Percentiles rank a stretch among this genome's conserved stretches.
Evolutionary conservation across 2,113 vertebrate species (phyloP).

Genomic region (Synchiropus splendidus): DNA sequence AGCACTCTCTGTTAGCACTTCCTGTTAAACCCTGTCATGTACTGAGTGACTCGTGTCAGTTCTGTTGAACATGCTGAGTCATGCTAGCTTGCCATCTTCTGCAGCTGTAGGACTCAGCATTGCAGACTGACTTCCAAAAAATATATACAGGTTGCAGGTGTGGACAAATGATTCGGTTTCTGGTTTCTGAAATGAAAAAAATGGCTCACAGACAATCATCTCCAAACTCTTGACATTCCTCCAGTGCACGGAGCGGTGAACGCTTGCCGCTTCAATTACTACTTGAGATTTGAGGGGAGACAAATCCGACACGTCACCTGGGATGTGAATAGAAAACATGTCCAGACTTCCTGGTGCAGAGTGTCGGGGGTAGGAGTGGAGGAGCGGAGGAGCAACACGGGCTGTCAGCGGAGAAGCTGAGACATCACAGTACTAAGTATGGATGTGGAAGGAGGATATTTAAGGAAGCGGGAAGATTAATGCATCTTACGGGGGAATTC

Average conservation of each 20-base stretch:
- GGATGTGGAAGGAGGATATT: too few relatives aligned
- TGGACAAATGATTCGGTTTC: too few relatives aligned
- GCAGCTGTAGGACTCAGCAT: too few relatives aligned
- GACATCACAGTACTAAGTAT: background rate
- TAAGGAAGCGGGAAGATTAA: too few relatives aligned
- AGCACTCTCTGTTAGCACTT: too few relatives aligned
- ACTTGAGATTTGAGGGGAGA: conserved; percentile 18
- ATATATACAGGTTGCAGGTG: background rate
- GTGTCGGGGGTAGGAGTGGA: conserved; percentile 7
- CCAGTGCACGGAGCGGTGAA: conserved; percentile 20
- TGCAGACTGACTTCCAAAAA: too few relatives aligned
- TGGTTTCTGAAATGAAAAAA: too few relatives aligned
- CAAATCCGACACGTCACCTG: conserved; percentile 25
- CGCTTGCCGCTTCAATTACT: conserved; percentile 29
- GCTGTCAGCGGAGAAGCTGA: conserved; percentile 25
- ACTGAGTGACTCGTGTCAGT: too few relatives aligned
- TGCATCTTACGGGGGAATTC: too few relatives aligned
- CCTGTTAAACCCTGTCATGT: too few relatives aligned
- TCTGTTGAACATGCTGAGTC: too few relatives aligned
- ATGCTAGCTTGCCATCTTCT: too few relatives aligned
- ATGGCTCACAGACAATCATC: background rate
- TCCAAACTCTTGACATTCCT: conserved; percentile 26
- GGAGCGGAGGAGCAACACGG: background rate
- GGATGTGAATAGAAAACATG: conserved; percentile 10
- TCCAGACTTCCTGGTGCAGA: conserved; percentile 8